A percentile compares a stretch with the other conserved stretches of the same genome.
Evolutionary conservation across 2,797 vertebrate species (phyloP).

Genomic region (Enteromius thamalakanensis): DNA sequence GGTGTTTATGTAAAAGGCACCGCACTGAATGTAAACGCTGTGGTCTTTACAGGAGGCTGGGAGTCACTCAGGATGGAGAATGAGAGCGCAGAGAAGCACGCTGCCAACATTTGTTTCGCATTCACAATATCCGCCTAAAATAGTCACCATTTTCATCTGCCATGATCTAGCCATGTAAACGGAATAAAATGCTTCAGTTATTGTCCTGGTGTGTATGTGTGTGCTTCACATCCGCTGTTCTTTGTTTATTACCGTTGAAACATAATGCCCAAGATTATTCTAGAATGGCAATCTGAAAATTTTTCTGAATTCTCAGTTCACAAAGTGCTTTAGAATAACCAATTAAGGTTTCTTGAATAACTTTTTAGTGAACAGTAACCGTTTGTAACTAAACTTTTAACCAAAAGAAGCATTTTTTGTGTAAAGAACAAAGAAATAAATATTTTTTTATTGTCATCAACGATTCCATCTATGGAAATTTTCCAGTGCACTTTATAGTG

Average conservation of each 20-base stretch:
- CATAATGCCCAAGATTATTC: neutral
- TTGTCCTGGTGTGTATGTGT: constrained; percentile 65
- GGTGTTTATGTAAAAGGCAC: constrained; percentile 76
- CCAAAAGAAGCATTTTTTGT: neutral
- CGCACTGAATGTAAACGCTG: constrained; percentile 75
- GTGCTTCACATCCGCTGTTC: neutral
- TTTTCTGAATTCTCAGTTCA: neutral
- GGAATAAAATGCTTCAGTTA: constrained; percentile 65
- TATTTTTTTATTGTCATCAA: too few relatives aligned
- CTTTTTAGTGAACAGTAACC: neutral
- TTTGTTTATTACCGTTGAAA: constrained; percentile 10
- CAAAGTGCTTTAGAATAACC: neutral
- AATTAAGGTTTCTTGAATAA: neutral
- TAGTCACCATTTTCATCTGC: constrained; percentile 62
- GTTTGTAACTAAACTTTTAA: neutral
- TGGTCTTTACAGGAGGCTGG: constrained; percentile 68
- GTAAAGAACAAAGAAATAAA: too few relatives aligned
- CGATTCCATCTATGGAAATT: too few relatives aligned
- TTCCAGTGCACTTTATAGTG: too few relatives aligned
- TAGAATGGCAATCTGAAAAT: neutral
- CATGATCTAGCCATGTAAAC: constrained; percentile 66
- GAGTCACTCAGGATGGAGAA: constrained; percentile 62
- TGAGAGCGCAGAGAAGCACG: constrained; percentile 61
- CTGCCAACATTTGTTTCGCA: constrained; percentile 78
- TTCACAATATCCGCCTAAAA: constrained; percentile 58